Conservation (phyloP, 2,797 vertebrate genomes). For the Lepus oiostolus region DNA sequence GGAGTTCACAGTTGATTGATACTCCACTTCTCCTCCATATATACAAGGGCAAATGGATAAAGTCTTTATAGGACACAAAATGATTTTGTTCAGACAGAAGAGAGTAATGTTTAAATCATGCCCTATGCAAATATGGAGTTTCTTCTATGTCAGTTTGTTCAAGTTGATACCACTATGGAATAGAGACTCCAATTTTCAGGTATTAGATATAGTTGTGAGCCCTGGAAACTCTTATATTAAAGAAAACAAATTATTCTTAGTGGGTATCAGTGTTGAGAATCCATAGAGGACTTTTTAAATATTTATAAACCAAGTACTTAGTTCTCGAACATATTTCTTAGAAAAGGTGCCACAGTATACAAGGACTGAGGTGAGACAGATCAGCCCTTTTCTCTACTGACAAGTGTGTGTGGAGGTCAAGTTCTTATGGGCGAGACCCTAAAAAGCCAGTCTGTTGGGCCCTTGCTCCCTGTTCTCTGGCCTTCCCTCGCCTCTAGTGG, state of each 20-base stretch:
- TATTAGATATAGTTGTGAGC: background rate
- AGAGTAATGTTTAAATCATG: background rate
- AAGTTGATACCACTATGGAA: background rate
- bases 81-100: constrained; percentile 49
- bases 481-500: background rate
- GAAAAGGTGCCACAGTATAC: background rate
- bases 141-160: constrained; percentile 16
- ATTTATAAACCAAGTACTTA: constrained; percentile 10
- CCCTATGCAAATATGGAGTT: background rate
- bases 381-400: constrained; percentile 26
- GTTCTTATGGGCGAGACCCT: background rate
- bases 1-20: background rate
- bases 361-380: background rate
- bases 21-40: background rate
- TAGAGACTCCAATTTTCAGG: constrained; percentile 15
- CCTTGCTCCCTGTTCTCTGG: background rate
- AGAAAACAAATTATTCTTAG: background rate
- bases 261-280: background rate
- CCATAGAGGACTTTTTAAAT: constrained; percentile 32
- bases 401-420: constrained; percentile 12
- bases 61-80: constrained; percentile 7
- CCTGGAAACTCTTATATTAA: background rate
- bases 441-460: background rate
- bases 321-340: constrained; percentile 34
- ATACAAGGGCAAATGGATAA: background rate